Conservation (phyloP, 2,113 vertebrate genomes). For the Eolophus roseicapilla region DNA sequence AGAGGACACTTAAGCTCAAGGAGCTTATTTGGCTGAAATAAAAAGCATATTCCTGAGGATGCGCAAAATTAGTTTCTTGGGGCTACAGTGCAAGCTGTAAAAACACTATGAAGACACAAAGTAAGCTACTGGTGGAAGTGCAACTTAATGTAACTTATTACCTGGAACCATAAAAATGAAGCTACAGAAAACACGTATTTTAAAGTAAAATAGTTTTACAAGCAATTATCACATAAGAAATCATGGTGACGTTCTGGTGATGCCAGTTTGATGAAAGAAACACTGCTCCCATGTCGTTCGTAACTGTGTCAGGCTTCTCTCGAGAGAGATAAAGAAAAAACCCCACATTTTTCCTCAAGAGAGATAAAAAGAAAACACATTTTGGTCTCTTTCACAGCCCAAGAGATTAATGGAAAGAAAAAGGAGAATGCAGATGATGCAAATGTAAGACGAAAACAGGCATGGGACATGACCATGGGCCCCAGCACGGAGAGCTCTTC, state of each 20-base stretch:
- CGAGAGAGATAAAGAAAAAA: not conserved
- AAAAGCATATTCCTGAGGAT: not conserved
- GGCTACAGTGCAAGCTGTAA: not conserved
- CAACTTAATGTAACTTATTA: not conserved
- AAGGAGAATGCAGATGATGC: not conserved
- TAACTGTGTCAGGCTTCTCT: constrained; percentile 17
- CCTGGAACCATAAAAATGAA: not conserved
- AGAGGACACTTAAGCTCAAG: not conserved
- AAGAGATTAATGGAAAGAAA: constrained; percentile 16
- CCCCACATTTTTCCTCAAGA: not conserved
- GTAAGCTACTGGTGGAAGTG: not conserved
- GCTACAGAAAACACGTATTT: not conserved
- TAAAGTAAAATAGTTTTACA: not conserved
- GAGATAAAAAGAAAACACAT: not conserved
- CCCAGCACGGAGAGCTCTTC: not conserved
- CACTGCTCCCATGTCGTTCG: not conserved
- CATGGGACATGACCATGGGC: not conserved
- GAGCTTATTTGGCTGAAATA: not conserved
- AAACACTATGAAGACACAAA: not conserved
- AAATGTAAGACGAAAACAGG: not conserved
- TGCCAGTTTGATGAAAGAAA: not conserved
- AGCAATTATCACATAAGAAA: not conserved
- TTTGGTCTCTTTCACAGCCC: constrained; percentile 12
- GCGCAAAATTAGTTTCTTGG: not conserved
- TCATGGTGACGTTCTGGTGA: not conserved